These are phyloP conservation scores for Drosophila mimica DNA, from an alignment of 2,888 invertebrate species.

Conservation along the genomic window DNA sequence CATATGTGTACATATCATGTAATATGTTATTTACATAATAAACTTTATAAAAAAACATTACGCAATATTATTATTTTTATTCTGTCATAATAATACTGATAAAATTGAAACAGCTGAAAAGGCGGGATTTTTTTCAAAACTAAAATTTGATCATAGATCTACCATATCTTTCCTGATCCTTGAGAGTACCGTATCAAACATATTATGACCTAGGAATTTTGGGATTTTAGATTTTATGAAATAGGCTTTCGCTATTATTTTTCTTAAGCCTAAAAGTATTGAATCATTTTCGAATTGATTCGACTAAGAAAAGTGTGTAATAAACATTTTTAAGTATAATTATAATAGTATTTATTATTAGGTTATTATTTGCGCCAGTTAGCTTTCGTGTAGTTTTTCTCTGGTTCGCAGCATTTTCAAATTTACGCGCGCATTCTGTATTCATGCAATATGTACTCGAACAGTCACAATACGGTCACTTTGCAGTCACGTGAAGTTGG, in stretches of 20 bases:
- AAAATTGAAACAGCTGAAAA: too few relatives aligned
- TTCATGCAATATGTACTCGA: neutral
- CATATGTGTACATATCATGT: slow-evolving; percentile 39
- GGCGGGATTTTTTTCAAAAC: too few relatives aligned
- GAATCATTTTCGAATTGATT: neutral
- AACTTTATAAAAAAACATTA: slow-evolving; percentile 32
- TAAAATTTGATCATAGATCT: too few relatives aligned
- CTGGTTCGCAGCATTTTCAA: neutral
- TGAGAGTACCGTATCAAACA: neutral
- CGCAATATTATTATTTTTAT: slow-evolving; percentile 13
- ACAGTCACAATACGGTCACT: slow-evolving; percentile 1
- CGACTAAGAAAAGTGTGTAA: neutral
- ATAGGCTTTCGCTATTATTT: neutral
- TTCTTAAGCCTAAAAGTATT: neutral
- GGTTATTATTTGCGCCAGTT: too few relatives aligned
- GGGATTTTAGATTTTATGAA: neutral
- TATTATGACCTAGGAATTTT: neutral
- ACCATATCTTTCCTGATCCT: neutral
- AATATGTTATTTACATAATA: slow-evolving; percentile 50
- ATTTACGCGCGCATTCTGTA: neutral
- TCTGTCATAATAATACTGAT: neutral
- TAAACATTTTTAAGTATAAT: neutral
- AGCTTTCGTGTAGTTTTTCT: neutral
- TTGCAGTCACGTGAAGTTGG: slow-evolving; percentile 37
- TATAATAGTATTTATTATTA: neutral